These are phyloP conservation scores for Gavialis gangeticus DNA, from an alignment of 2,113 vertebrate genomes.

Conservation along the genomic window DNA sequence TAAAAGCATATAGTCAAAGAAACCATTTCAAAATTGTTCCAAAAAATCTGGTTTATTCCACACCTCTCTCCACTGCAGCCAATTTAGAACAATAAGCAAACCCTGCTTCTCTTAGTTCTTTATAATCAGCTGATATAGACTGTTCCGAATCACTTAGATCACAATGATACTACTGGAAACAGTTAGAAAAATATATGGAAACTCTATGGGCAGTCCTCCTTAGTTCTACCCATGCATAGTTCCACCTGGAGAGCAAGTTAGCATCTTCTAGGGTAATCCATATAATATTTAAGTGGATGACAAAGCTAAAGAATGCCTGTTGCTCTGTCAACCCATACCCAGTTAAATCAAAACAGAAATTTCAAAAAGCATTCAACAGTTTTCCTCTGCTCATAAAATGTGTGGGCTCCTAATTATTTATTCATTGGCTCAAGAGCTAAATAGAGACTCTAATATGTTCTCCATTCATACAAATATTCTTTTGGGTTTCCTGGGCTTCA, in stretches of 20 bases:
- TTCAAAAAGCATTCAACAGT: not conserved
- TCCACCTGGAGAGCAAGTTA: not conserved
- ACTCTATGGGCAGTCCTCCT: not conserved
- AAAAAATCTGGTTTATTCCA: slow-evolving; percentile 5
- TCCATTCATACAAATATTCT: not conserved
- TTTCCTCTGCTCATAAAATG: not conserved
- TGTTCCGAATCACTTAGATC: not conserved
- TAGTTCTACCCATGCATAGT: not conserved
- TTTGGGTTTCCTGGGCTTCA: not conserved
- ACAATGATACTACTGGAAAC: not conserved
- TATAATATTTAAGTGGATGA: not conserved
- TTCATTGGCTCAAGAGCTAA: no score
- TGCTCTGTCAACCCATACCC: not conserved
- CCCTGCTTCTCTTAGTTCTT: not conserved
- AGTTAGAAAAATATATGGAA: not conserved
- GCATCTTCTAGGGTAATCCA: rapidly evolving
- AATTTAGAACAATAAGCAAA: not conserved
- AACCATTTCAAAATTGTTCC: not conserved
- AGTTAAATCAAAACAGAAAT: rapidly evolving
- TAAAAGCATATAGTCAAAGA: slow-evolving; percentile 28
- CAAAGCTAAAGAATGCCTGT: rapidly evolving
- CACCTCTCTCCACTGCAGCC: not conserved
- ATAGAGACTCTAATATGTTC: not conserved
- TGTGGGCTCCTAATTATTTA: not conserved
- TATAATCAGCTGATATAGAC: not conserved